phyloP scores from a whole-genome alignment of 2,888 invertebrate species.

The Cheilosia impressa region DNA sequence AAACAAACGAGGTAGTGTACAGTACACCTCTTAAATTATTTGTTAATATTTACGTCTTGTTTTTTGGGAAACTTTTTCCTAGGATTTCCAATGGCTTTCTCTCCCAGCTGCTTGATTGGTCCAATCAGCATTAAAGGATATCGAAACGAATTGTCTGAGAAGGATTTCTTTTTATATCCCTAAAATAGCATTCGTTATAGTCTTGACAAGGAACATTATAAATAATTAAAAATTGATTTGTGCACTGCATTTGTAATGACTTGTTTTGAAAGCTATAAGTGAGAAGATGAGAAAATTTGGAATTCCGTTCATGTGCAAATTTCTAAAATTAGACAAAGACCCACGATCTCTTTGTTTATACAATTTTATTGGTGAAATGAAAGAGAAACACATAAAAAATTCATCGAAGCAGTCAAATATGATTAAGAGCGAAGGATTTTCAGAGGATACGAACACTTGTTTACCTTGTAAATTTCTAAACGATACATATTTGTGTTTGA shows the following conservation, averaged over 20 bases:
- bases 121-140: constrained; percentile 83
- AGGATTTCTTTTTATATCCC: constrained; percentile 77
- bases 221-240: constrained; percentile 37
- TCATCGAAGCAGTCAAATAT: neutral
- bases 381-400: neutral
- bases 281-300: constrained; percentile 14
- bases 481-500: too few relatives aligned
- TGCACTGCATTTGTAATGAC: neutral
- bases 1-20: constrained; percentile 9
- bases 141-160: constrained; percentile 82
- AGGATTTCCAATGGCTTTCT: constrained; percentile 82
- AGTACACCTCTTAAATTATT: constrained; percentile 49
- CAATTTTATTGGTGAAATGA: neutral
- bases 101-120: constrained; percentile 83
- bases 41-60: constrained; percentile 83
- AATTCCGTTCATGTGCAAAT: constrained; percentile 37
- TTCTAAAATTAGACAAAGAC: constrained; percentile 38
- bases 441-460: too few relatives aligned
- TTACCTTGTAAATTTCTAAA: too few relatives aligned
- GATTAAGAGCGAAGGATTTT: too few relatives aligned
- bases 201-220: constrained; percentile 13
- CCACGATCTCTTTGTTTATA: constrained; percentile 21
- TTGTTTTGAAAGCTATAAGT: constrained; percentile 30
- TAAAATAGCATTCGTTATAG: constrained; percentile 73
- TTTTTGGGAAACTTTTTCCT: constrained; percentile 83